These are phyloP conservation scores for Crepidodera aurea DNA, from an alignment of 2,888 invertebrate species.

Conservation along the genomic window DNA sequence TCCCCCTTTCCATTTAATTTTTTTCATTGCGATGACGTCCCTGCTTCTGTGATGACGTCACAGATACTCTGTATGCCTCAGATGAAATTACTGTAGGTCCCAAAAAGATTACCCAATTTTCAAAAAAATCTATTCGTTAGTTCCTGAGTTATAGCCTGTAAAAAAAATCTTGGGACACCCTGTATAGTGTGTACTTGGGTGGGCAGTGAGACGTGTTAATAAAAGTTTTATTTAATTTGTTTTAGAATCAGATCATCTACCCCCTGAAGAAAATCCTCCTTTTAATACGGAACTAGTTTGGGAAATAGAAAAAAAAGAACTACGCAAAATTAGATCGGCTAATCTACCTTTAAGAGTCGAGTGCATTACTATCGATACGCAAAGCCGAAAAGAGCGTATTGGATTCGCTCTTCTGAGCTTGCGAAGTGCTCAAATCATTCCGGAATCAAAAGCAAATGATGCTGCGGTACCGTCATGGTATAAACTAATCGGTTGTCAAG, in stretches of 20 bases:
- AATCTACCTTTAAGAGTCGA: slow-evolving; percentile 79
- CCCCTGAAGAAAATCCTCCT: slow-evolving; percentile 67
- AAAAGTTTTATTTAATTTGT: background rate
- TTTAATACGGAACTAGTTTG: slow-evolving; percentile 80
- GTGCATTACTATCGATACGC: slow-evolving; percentile 67
- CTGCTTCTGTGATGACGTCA: too few species aligned
- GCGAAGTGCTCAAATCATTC: slow-evolving; percentile 73
- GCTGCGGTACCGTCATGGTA: slow-evolving; percentile 69
- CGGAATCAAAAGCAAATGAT: slow-evolving; percentile 62
- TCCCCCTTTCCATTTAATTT: too few species aligned
- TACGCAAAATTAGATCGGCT: slow-evolving; percentile 76
- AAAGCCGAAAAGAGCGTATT: slow-evolving; percentile 69
- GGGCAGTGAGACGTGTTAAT: too few species aligned
- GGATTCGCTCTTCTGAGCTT: slow-evolving; percentile 76
- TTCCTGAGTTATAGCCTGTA: too few species aligned
- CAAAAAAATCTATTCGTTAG: too few species aligned
- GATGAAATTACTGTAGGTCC: too few species aligned
- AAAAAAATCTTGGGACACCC: too few species aligned
- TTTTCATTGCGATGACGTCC: too few species aligned
- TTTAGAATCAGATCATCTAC: slow-evolving; percentile 72
- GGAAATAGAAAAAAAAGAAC: slow-evolving; percentile 77
- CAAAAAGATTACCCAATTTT: too few species aligned
- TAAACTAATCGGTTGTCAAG: slow-evolving; percentile 65
- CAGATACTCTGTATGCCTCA: too few species aligned
- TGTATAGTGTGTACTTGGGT: too few species aligned